These are phyloP conservation scores for Drosophila merina DNA, from an alignment of 2,888 invertebrate species.

Conservation along the genomic window DNA sequence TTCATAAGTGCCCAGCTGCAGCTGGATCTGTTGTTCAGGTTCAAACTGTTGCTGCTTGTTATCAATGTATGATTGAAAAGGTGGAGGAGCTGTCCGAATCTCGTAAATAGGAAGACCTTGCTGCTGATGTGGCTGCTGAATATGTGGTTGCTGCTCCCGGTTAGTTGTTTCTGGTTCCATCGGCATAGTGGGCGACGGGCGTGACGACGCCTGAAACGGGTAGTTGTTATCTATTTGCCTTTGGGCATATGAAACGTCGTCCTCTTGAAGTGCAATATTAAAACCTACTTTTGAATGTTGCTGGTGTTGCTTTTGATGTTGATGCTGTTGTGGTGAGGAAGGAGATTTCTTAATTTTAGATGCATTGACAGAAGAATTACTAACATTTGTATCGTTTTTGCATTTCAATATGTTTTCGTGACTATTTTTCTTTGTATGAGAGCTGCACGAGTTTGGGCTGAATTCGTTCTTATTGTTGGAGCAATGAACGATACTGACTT, in stretches of 20 bases:
- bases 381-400: constrained; percentile 12
- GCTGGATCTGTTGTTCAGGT: constrained; percentile 9
- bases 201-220: constrained; percentile 40
- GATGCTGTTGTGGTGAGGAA: constrained; percentile 48
- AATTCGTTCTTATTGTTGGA: constrained; percentile 11
- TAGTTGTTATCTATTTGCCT: constrained; percentile 47
- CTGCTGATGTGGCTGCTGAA: constrained; percentile 15
- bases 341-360: constrained; percentile 69
- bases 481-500: constrained; percentile 12
- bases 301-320: constrained; percentile 1
- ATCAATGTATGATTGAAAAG: constrained; percentile 57
- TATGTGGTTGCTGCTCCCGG: constrained; percentile 28
- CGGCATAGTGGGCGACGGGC: constrained; percentile 8
- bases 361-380: constrained; percentile 14
- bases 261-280: constrained; percentile 52
- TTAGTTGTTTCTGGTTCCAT: constrained; percentile 28
- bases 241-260: constrained; percentile 59
- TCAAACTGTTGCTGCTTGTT: constrained; percentile 23
- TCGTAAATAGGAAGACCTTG: constrained; percentile 40
- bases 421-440: constrained; percentile 2
- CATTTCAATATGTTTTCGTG: constrained; percentile 4
- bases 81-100: constrained; percentile 68
- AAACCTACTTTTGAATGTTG: constrained; percentile 26
- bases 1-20: constrained; percentile 74
- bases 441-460: constrained; percentile 5